Conservation (phyloP, 1,140 invertebrate species). For the Pararge aegeria region DNA sequence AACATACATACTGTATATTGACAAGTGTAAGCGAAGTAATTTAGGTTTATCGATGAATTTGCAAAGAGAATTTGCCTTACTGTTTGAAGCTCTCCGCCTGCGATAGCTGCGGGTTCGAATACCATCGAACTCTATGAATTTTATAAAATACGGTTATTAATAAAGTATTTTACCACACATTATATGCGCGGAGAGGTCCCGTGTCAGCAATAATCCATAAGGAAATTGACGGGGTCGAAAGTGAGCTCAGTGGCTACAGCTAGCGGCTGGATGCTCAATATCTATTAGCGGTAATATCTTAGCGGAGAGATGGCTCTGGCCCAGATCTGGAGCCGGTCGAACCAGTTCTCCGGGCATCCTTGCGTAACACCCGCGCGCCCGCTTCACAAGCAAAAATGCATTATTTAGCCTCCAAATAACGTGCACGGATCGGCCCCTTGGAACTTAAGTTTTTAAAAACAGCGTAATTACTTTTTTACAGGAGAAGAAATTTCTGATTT, state of each 20-base stretch:
- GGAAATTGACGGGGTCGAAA: conserved; percentile 15
- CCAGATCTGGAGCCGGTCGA: conserved; percentile 70
- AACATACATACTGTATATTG: no score
- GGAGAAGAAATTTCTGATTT: no score
- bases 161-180: no score
- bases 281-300: conserved; percentile 75
- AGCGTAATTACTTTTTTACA: no score
- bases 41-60: no score
- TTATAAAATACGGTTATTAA: no score
- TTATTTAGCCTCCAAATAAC: conserved; percentile 62
- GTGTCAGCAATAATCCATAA: conserved; percentile 12
- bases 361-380: conserved; percentile 60
- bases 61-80: no score
- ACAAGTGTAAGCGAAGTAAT: no score
- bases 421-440: conserved; percentile 55
- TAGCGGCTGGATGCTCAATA: conserved; percentile 60
- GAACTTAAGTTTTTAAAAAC: conserved; percentile 64
- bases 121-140: no score
- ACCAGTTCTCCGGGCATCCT: conserved; percentile 72
- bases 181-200: no score
- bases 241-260: conserved; percentile 23
- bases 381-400: conserved; percentile 70
- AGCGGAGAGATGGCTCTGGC: conserved; percentile 73
- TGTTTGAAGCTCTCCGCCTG: no score
- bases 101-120: no score